Conservation (phyloP, 2,888 invertebrate genomes). For the Theretra japonica region DNA sequence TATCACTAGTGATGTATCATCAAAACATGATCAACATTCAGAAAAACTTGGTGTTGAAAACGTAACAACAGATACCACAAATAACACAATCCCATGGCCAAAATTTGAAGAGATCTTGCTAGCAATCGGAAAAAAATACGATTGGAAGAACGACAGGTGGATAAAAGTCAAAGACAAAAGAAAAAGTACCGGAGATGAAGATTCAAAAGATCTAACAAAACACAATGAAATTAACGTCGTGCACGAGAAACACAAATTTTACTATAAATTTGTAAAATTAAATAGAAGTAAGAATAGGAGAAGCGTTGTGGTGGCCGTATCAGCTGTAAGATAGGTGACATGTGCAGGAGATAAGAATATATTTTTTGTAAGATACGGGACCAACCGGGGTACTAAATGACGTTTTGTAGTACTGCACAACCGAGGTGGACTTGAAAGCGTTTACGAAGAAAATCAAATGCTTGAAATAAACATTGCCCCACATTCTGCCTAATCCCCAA, state of each 20-base stretch:
- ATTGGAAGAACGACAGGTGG: conserved; percentile 81
- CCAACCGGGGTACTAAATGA: conserved; percentile 53
- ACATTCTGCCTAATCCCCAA: neutral
- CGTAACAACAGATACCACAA: conserved; percentile 33
- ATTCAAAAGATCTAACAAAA: conserved; percentile 38
- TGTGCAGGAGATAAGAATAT: conserved; percentile 45
- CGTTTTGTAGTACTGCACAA: conserved; percentile 9
- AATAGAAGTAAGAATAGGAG: conserved; percentile 75
- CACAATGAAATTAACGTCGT: conserved; percentile 55
- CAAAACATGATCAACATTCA: conserved; percentile 28
- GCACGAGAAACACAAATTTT: conserved; percentile 74
- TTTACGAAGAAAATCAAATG: neutral
- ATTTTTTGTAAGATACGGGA: conserved; percentile 71
- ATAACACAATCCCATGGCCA: conserved; percentile 60
- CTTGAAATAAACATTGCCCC: conserved; percentile 8
- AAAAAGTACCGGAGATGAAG: conserved; percentile 42
- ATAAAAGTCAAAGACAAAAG: conserved; percentile 73
- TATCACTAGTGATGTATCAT: conserved; percentile 37
- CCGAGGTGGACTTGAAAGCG: conserved; percentile 9
- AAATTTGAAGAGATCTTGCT: conserved; percentile 75
- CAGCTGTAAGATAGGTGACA: conserved; percentile 74
- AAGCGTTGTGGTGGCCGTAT: conserved; percentile 76
- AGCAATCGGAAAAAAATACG: conserved; percentile 73
- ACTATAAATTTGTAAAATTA: conserved; percentile 74
- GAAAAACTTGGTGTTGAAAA: conserved; percentile 4